These are phyloP conservation scores for Chloroceryle amazona DNA, from an alignment of 2,797 vertebrate genomes.

Conservation along the genomic window DNA sequence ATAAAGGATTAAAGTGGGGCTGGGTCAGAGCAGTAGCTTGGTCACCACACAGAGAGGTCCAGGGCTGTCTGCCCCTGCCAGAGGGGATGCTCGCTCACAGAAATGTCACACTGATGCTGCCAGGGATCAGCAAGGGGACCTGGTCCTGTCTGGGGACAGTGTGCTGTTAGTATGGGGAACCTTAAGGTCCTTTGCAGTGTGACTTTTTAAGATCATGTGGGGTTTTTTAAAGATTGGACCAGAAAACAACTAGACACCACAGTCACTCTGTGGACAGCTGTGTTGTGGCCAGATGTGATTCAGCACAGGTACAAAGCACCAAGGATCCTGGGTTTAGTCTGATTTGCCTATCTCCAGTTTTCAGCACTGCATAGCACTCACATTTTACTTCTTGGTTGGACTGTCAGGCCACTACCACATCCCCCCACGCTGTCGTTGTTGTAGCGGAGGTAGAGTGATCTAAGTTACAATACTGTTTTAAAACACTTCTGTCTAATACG, in stretches of 20 bases:
- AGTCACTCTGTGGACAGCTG: background rate
- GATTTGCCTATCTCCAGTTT: background rate
- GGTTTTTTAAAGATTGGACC: background rate
- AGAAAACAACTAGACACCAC: background rate
- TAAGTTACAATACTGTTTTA: background rate
- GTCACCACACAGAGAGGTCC: background rate
- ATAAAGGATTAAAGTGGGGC: background rate
- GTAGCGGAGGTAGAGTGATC: background rate
- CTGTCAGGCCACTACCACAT: fast-evolving
- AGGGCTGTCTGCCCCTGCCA: background rate
- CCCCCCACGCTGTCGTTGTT: fast-evolving
- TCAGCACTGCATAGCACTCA: background rate
- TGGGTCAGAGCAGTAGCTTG: background rate
- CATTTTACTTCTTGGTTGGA: background rate
- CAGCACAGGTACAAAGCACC: background rate
- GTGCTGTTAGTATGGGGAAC: background rate
- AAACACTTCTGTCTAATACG: background rate
- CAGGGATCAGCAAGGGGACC: background rate
- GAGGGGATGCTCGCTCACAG: background rate
- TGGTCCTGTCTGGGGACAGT: background rate
- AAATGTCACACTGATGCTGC: background rate
- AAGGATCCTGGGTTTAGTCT: fast-evolving
- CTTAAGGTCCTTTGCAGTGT: background rate
- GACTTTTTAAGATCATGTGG: background rate
- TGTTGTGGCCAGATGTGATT: background rate